Evolutionary conservation across 2,888 invertebrate genomes (phyloP).

Genomic region (Philonicus albiceps): DNA sequence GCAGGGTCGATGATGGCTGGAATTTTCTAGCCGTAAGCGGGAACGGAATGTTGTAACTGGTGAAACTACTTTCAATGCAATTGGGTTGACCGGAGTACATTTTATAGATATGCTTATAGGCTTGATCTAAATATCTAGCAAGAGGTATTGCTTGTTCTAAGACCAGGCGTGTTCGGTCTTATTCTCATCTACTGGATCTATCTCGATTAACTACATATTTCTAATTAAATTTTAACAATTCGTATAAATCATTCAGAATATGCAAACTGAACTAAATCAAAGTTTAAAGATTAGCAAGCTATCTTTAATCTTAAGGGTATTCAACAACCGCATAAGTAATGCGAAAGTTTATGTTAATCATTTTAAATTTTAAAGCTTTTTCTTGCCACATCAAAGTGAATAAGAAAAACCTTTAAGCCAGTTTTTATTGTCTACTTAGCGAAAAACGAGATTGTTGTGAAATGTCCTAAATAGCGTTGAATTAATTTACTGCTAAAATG

Average conservation of each 20-base stretch:
- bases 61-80: background rate
- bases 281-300: background rate
- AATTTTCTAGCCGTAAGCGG: background rate
- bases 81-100: background rate
- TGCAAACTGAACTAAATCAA: too few relatives aligned
- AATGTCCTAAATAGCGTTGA: too few relatives aligned
- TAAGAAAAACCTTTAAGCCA: background rate
- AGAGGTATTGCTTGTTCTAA: background rate
- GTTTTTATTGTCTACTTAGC: background rate
- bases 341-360: background rate
- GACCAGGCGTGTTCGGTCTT: background rate
- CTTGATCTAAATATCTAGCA: background rate
- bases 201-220: background rate
- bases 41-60: background rate
- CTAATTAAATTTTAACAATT: background rate
- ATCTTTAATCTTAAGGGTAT: background rate
- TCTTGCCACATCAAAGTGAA: background rate
- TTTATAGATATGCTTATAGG: background rate
- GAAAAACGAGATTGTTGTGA: too few relatives aligned
- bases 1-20: background rate
- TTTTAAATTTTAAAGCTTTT: background rate
- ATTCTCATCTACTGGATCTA: background rate
- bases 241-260: background rate
- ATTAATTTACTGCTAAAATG: too few relatives aligned
- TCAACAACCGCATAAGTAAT: background rate